Evolutionary conservation across 2,888 invertebrate genomes (phyloP), one percentile per base, ranked within the genome.

Genomic region (Diachrysia chrysitis): DNA sequence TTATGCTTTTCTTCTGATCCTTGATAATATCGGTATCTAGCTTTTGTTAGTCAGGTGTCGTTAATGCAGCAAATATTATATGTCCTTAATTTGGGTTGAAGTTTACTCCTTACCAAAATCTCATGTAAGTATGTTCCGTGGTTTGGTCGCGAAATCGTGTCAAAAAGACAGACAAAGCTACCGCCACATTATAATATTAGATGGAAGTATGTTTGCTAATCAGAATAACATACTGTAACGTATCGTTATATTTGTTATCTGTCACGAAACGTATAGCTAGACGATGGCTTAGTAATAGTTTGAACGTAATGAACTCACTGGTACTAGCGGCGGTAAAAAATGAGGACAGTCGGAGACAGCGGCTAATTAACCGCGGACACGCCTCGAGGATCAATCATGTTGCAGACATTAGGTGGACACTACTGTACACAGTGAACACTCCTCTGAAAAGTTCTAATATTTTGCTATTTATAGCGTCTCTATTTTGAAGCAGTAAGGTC

Each of bases 351-450:
- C 58, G 54, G 46, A 37, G 23, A 68, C 32, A 61, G 60, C 23
- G 17, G 62, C 25, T 63, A 73, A 72, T 67, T 67, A 51, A 63
- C 58, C 48, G 37, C 21, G 21, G 19, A 25, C 72, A 55, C 55
- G 29, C 14, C 42, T 54, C 17, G 55, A 51, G 42, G 21, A 73
- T 73, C 51, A 10, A 61, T 72, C 73, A 61, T 51, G 62, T 5
- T 53, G 51, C 25, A 21, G 58, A 57, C 53, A 12, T 17, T 4
- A 19, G 19, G 0, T 21, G 19, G 12, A 14, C 42, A 1, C n/a
- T 9, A 19, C 48, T 51, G 48, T 19, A 51, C 48, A 12, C 48
- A 4, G 48, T 48, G 19, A 21, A 51, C 21, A 12, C 21, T 21
- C 21, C 48, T 21, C 12, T 2, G 3, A 9, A 51, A 42, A 42